Percentiles rank a stretch among this genome's conserved stretches.
Conservation (phyloP, 2,797 vertebrate genomes). For the Emydoidea blandingii region DNA sequence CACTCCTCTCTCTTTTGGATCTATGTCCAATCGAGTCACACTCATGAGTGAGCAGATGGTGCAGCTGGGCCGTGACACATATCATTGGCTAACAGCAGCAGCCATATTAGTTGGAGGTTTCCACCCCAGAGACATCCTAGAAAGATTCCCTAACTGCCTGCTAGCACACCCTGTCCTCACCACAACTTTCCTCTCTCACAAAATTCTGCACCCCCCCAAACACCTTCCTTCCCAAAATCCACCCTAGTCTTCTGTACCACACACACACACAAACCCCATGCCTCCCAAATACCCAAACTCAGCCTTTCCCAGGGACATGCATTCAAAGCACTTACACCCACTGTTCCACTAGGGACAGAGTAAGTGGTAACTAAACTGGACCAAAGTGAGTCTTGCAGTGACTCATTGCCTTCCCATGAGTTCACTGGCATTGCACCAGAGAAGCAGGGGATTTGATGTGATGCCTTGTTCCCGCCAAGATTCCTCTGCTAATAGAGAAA, state of each 20-base stretch:
- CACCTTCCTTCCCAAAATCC: too few species aligned
- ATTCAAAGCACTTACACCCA: too few species aligned
- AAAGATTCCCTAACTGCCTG: background rate
- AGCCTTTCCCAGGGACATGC: too few species aligned
- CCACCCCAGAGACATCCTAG: background rate
- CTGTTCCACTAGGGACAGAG: background rate
- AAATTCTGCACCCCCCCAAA: background rate
- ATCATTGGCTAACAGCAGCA: background rate
- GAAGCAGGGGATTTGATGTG: background rate
- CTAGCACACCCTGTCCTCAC: background rate
- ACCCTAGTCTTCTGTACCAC: background rate
- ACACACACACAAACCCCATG: background rate
- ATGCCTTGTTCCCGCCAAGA: background rate
- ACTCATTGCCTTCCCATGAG: background rate
- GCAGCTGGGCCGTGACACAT: background rate
- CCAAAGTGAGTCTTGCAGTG: background rate
- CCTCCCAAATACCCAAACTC: background rate
- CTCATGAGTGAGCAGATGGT: background rate
- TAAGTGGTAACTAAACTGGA: background rate
- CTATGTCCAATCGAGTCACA: background rate
- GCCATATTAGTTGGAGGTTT: background rate
- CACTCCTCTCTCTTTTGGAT: background rate
- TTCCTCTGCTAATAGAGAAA: background rate
- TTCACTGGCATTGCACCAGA: background rate
- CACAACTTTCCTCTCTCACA: background rate